These are phyloP conservation scores for Galbula dea DNA, from an alignment of 2,113 vertebrate genomes.

Conservation along the genomic window DNA sequence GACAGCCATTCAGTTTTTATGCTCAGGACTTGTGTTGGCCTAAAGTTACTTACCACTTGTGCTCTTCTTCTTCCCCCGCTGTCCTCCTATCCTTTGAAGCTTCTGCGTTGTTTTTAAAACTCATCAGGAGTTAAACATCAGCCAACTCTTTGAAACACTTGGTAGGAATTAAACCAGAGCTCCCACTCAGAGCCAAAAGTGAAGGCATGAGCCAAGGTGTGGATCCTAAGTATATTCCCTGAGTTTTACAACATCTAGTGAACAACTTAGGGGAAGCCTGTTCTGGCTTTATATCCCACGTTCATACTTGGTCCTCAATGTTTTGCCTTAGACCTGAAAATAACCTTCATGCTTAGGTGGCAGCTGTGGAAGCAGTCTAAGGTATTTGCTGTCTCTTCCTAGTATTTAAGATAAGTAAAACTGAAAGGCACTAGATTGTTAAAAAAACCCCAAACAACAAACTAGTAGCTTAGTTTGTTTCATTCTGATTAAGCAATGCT, in stretches of 20 bases:
- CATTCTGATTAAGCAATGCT: not conserved
- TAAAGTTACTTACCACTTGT: not conserved
- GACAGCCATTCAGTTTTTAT: not conserved
- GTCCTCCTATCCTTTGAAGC: not conserved
- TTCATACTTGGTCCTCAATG: not conserved
- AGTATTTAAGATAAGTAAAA: not conserved
- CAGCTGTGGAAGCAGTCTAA: not conserved
- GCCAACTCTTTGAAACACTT: not conserved
- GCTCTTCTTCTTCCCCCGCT: not conserved
- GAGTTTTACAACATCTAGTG: conserved; percentile 40
- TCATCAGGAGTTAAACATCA: conserved; percentile 11
- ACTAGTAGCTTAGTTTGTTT: not conserved
- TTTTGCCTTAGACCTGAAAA: conserved; percentile 12
- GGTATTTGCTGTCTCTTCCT: not conserved
- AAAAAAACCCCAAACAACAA: not conserved
- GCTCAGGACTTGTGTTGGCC: not conserved
- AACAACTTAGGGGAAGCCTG: conserved; percentile 10
- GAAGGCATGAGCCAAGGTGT: conserved; percentile 40
- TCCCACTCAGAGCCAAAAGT: not conserved
- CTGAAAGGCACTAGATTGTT: not conserved
- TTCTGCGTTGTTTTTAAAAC: not conserved
- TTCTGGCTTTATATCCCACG: not conserved
- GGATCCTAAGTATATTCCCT: conserved; percentile 2
- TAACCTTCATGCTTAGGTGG: not conserved
- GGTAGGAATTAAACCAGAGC: conserved; percentile 22